Conservation (phyloP, 1,140 invertebrate genomes). For the Meteorus sp. region DNA sequence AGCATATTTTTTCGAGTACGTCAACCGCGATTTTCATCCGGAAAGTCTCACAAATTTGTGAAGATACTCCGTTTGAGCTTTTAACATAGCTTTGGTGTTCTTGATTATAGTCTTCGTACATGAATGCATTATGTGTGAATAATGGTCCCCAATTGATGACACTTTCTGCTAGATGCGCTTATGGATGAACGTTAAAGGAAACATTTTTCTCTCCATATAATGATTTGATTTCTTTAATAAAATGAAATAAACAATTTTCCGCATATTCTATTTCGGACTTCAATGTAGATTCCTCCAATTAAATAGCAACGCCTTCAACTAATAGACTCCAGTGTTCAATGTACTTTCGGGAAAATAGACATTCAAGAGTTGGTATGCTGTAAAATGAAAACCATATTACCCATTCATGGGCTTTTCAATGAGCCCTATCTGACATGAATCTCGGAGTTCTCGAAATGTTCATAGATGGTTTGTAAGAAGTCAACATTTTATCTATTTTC, state of each 20-base stretch:
- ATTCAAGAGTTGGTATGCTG: slow-evolving; percentile 19
- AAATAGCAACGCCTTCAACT: slow-evolving; percentile 17
- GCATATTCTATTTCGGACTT: slow-evolving; percentile 21
- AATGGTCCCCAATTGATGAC: background rate
- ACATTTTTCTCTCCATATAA: slow-evolving; percentile 6
- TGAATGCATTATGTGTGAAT: background rate
- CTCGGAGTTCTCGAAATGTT: slow-evolving; percentile 29
- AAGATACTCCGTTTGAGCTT: background rate
- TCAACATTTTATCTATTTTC: slow-evolving; percentile 16
- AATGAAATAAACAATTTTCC: slow-evolving; percentile 17
- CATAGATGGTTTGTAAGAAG: slow-evolving; percentile 19
- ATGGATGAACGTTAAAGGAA: background rate
- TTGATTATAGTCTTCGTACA: slow-evolving; percentile 5
- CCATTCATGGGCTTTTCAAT: slow-evolving; percentile 39
- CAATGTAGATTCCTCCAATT: slow-evolving; percentile 15
- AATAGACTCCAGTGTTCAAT: slow-evolving; percentile 28
- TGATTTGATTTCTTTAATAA: slow-evolving; percentile 23
- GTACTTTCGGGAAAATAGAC: slow-evolving; percentile 10
- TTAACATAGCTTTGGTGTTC: background rate
- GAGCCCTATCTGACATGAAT: slow-evolving; percentile 20
- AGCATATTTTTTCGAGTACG: background rate
- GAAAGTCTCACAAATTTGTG: background rate
- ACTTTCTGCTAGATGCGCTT: background rate
- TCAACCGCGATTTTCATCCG: slow-evolving; percentile 12
- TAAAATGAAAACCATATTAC: slow-evolving; percentile 27